A percentile compares a stretch with the other conserved stretches of the same genome.
These are phyloP conservation scores for Hyaena hyaena DNA, from an alignment of 2,113 vertebrate species.

Conservation along the genomic window DNA sequence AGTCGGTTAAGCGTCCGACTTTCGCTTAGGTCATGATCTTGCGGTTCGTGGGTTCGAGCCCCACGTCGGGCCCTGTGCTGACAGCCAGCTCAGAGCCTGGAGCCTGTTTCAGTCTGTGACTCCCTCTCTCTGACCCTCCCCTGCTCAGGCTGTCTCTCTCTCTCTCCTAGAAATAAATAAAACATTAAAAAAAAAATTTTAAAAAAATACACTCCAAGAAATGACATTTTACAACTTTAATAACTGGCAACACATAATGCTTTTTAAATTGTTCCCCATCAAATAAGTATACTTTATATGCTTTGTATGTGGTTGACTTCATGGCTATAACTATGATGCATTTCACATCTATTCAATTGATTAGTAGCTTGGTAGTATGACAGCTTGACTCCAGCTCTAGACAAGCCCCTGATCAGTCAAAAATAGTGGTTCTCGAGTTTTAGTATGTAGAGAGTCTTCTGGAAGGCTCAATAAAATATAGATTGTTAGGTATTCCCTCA, in stretches of 20 bases:
- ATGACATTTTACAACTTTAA: not conserved
- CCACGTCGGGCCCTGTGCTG: too few relatives aligned
- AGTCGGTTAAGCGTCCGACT: too few relatives aligned
- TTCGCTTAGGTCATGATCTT: too few relatives aligned
- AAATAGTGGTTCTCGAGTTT: not conserved
- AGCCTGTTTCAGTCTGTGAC: too few relatives aligned
- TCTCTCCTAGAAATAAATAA: too few relatives aligned
- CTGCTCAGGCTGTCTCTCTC: too few relatives aligned
- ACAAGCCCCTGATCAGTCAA: not conserved
- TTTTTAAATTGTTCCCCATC: not conserved
- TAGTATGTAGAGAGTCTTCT: not conserved
- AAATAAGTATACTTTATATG: not conserved
- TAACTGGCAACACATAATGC: not conserved
- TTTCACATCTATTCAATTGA: not conserved
- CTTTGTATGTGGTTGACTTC: not conserved
- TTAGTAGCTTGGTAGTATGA: not conserved
- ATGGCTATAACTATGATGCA: not conserved
- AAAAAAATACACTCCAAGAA: not conserved
- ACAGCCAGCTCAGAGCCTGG: too few relatives aligned
- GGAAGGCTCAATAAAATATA: not conserved
- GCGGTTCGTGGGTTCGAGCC: too few relatives aligned
- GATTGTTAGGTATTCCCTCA: not conserved
- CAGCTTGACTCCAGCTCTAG: not conserved
- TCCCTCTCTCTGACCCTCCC: too few relatives aligned
- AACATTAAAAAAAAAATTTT: too few relatives aligned